These are phyloP conservation scores for Odontesthes bonariensis DNA, from an alignment of 2,113 vertebrate species.

Conservation along the genomic window DNA sequence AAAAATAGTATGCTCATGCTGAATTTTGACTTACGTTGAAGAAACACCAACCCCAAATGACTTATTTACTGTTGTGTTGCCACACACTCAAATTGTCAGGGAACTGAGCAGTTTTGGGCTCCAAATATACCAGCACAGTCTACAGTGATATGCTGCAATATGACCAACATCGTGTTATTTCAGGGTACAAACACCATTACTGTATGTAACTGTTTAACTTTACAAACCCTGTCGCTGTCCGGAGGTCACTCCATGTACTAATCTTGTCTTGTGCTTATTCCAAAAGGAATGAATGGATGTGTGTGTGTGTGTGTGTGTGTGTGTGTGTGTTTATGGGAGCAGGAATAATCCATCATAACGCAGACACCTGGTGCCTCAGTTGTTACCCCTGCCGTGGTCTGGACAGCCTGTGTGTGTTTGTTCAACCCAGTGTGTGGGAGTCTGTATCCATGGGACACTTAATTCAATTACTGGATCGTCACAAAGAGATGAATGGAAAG, in stretches of 20 bases:
- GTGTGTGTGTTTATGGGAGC: not conserved
- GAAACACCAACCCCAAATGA: too few relatives aligned
- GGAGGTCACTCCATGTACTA: not conserved
- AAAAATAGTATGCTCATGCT: too few relatives aligned
- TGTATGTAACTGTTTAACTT: not conserved
- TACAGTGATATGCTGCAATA: not conserved
- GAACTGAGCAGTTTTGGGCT: not conserved
- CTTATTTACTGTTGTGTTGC: not conserved
- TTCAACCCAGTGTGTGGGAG: constrained; percentile 43
- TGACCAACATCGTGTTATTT: not conserved
- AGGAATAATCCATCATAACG: constrained; percentile 57
- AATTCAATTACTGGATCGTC: constrained; percentile 69
- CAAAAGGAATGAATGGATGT: constrained; percentile 11
- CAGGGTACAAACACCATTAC: not conserved
- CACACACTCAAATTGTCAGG: not conserved
- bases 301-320: constrained; percentile 12
- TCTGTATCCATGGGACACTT: constrained; percentile 58
- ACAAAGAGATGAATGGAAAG: constrained; percentile 50
- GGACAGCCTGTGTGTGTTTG: constrained; percentile 31
- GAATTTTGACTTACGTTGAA: too few relatives aligned
- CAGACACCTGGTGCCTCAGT: constrained; percentile 62
- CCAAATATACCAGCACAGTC: not conserved
- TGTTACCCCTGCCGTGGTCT: constrained; percentile 33
- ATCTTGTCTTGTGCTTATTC: constrained; percentile 25
- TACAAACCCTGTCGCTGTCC: not conserved